phyloP scores from a whole-genome alignment of 2,888 invertebrate genomes.

The Nomada fabriciana region DNA sequence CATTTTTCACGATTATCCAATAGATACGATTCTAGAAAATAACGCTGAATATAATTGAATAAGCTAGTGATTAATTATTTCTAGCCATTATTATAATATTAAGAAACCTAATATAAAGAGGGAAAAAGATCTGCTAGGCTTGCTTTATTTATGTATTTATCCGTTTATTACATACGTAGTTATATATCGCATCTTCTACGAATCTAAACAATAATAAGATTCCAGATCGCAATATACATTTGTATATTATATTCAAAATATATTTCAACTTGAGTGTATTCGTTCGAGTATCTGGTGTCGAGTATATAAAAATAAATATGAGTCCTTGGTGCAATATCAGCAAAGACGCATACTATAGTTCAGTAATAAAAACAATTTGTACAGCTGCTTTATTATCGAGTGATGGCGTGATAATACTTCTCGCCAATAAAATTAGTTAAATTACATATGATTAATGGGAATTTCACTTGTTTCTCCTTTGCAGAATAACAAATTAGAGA shows the following conservation, averaged over 20 bases:
- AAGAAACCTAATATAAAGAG: background rate
- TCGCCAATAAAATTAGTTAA: conserved; percentile 2
- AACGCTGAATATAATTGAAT: background rate
- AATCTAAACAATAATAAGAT: conserved; percentile 6
- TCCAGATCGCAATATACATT: background rate
- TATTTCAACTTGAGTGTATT: conserved; percentile 1
- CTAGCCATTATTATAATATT: background rate
- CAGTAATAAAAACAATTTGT: background rate
- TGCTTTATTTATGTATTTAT: conserved; percentile 17
- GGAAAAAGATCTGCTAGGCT: conserved; percentile 21
- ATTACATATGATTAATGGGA: background rate
- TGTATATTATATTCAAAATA: conserved; percentile 29
- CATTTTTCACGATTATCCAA: too few species aligned
- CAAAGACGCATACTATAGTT: background rate
- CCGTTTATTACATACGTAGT: conserved; percentile 9
- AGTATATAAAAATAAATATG: conserved; percentile 17
- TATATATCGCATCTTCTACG: conserved; percentile 4
- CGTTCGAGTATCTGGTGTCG: background rate
- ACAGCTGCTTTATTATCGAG: background rate
- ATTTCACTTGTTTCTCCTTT: background rate
- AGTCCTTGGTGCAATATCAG: background rate
- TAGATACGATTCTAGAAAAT: background rate
- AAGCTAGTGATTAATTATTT: background rate
- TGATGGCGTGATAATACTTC: conserved; percentile 2
- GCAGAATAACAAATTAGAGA: background rate